phyloP scores from a whole-genome alignment of 2,888 invertebrate genomes.

The Sinohyriopsis cumingii region DNA sequence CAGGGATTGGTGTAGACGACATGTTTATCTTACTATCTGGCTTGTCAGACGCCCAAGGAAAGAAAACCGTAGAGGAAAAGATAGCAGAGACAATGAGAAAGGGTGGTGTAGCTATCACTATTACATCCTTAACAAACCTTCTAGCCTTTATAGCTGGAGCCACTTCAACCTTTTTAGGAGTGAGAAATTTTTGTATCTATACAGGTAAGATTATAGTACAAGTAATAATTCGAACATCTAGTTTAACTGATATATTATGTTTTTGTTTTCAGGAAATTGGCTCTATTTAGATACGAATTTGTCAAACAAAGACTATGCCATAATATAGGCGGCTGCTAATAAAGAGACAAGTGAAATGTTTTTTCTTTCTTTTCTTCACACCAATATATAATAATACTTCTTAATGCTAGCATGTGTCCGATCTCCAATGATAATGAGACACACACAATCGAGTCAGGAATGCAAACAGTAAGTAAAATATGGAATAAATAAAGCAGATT shows the following conservation, averaged over 20 bases:
- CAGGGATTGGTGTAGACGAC: slow-evolving; percentile 49
- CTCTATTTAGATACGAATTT: too few species aligned
- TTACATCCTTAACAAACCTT: slow-evolving; percentile 53
- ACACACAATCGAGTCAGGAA: too few species aligned
- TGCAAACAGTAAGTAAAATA: not conserved
- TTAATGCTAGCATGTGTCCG: too few species aligned
- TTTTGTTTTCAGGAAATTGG: too few species aligned
- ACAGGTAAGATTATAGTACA: slow-evolving; percentile 35
- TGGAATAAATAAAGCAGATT: slow-evolving; percentile 2
- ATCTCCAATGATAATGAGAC: too few species aligned
- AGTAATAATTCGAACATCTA: too few species aligned
- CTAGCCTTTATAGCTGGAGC: slow-evolving; percentile 48
- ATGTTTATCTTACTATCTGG: slow-evolving; percentile 50
- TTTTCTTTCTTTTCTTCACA: too few species aligned
- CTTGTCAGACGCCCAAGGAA: slow-evolving; percentile 23
- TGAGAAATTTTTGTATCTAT: slow-evolving; percentile 54
- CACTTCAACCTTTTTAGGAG: slow-evolving; percentile 43
- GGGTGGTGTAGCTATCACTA: slow-evolving; percentile 54
- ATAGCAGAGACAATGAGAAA: slow-evolving; percentile 47
- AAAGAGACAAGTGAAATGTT: too few species aligned
- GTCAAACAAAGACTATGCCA: too few species aligned
- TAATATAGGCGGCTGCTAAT: too few species aligned
- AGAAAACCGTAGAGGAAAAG: slow-evolving; percentile 18
- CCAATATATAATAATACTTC: too few species aligned
- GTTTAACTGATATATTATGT: too few species aligned